Conservation (phyloP, 2,888 invertebrate species). For the Acleris sparsana region DNA sequence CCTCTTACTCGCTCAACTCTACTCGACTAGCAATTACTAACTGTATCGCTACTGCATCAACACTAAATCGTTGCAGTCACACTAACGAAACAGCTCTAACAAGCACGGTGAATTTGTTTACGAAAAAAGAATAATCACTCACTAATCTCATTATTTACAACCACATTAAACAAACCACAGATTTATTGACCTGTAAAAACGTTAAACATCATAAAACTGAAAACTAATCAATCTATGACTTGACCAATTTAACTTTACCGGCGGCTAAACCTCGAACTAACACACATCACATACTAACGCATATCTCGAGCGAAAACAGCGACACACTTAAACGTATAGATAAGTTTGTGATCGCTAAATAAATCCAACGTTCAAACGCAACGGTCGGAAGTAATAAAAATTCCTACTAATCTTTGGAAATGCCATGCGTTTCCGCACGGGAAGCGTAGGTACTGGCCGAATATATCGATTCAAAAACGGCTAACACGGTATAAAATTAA, state of each 20-base stretch:
- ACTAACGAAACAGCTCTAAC: no score
- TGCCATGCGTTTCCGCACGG: slow-evolving; percentile 39
- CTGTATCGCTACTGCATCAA: no score
- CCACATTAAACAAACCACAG: slow-evolving; percentile 11
- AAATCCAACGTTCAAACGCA: slow-evolving; percentile 30
- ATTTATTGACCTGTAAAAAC: slow-evolving; percentile 28
- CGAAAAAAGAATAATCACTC: no score
- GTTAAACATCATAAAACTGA: slow-evolving; percentile 13
- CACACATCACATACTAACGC: neutral
- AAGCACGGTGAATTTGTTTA: no score
- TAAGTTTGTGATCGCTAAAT: slow-evolving; percentile 12
- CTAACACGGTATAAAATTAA: slow-evolving; percentile 4
- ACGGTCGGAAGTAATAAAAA: slow-evolving; percentile 64
- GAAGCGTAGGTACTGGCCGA: slow-evolving; percentile 18
- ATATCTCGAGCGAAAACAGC: neutral
- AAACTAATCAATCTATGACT: slow-evolving; percentile 9
- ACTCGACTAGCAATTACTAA: no score
- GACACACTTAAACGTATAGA: slow-evolving; percentile 2
- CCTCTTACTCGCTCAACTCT: no score
- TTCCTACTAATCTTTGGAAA: slow-evolving; percentile 55
- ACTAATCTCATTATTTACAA: slow-evolving; percentile 26
- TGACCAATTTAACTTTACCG: slow-evolving; percentile 16
- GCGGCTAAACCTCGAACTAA: neutral
- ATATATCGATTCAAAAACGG: neutral
- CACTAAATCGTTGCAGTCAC: no score